Percentiles rank a stretch among this genome's conserved stretches.
phyloP scores from a whole-genome alignment of 2,797 vertebrate genomes.

The Echeneis naucrates region DNA sequence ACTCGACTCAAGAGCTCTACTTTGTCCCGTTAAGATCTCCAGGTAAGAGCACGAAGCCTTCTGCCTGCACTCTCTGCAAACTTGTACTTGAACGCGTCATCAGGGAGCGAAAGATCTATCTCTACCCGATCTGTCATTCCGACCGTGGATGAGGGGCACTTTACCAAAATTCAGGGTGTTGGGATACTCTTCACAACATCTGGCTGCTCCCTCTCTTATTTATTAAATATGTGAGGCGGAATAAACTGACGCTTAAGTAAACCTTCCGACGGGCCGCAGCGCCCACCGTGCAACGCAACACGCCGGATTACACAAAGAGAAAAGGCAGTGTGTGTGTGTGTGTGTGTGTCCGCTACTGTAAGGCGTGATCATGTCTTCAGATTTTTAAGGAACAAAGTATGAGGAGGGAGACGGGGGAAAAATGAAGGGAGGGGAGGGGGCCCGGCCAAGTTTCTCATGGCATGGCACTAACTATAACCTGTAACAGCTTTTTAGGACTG shows the following conservation, averaged over 20 bases:
- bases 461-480: conserved; percentile 5
- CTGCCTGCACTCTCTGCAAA: background rate
- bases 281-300: too few species aligned
- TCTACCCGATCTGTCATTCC: too few species aligned
- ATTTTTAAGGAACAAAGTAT: conserved; percentile 57
- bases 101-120: background rate
- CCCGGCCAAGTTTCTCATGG: conserved; percentile 36
- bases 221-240: conserved; percentile 44
- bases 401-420: conserved; percentile 11
- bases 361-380: conserved; percentile 37
- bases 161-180: too few species aligned
- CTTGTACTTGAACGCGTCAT: background rate
- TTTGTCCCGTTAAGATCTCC: conserved; percentile 70
- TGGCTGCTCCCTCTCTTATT: conserved; percentile 60
- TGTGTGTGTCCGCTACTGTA: conserved; percentile 9
- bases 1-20: conserved; percentile 65
- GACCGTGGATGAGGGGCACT: too few species aligned
- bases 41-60: conserved; percentile 72
- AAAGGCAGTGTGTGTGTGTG: conserved; percentile 12
- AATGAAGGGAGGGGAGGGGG: conserved; percentile 2
- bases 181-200: conserved; percentile 35
- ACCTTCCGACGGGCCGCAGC: too few species aligned
- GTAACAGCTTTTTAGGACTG: background rate
- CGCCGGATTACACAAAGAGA: conserved; percentile 49
- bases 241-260: background rate